Evolutionary conservation across 1,140 invertebrate species (phyloP).

Genomic region (Tachypleus tridentatus): DNA sequence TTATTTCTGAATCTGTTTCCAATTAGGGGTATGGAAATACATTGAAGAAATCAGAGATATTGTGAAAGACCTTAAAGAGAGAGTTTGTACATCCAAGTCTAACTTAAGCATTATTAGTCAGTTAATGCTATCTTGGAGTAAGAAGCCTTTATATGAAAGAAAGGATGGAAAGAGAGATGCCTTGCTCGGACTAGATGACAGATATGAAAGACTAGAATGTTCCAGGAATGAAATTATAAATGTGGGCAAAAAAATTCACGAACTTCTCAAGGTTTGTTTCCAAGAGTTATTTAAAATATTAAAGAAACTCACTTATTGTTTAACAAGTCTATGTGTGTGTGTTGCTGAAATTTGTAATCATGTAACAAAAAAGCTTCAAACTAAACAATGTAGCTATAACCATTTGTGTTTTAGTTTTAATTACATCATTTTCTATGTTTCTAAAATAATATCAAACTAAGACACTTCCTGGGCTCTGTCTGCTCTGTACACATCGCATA

Average conservation of each 20-base stretch:
- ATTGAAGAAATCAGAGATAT: conserved; percentile 59
- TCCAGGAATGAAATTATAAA: conserved; percentile 57
- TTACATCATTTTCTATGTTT: no score
- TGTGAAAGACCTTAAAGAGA: conserved; percentile 61
- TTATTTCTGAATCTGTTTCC: no score
- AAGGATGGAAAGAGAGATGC: conserved; percentile 66
- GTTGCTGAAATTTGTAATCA: no score
- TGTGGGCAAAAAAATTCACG: conserved; percentile 56
- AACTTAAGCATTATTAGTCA: conserved; percentile 67
- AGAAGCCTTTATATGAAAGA: conserved; percentile 66
- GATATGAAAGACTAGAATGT: conserved; percentile 55
- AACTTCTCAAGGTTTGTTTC: conserved; percentile 43
- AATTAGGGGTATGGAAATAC: conserved; percentile 36
- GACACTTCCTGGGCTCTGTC: no score
- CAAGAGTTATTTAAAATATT: not conserved
- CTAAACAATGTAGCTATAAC: no score
- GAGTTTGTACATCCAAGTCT: conserved; percentile 67
- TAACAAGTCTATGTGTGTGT: no score
- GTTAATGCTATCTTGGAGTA: conserved; percentile 64
- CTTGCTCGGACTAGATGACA: conserved; percentile 69
- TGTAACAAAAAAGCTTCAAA: no score
- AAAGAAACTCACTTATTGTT: not conserved
- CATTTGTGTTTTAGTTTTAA: no score
- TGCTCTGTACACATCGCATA: no score
- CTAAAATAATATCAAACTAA: no score